Conservation (phyloP, 2,888 invertebrate species). For the Rhamphomyia laevipes region DNA sequence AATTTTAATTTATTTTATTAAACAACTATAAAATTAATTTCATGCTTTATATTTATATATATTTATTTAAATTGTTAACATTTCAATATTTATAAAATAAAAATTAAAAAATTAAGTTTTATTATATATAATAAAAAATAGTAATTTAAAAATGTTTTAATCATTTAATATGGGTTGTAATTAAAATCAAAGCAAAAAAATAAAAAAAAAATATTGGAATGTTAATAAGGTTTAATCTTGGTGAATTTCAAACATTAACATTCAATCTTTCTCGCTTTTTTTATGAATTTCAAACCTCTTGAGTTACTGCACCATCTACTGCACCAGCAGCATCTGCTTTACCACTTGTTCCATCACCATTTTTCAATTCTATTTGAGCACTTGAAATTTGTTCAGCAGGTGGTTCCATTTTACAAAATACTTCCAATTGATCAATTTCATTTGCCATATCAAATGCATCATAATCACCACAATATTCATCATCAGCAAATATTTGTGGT, state of each 20-base stretch:
- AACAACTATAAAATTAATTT: too few species aligned
- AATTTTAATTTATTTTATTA: too few species aligned
- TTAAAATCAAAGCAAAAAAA: background rate
- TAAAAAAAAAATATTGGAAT: background rate
- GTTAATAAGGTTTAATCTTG: background rate
- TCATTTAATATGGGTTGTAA: background rate
- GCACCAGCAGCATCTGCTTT: slow-evolving; percentile 34
- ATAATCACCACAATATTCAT: slow-evolving; percentile 80
- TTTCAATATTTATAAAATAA: too few species aligned
- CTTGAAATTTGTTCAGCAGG: slow-evolving; percentile 41
- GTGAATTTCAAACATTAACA: background rate
- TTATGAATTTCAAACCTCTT: slow-evolving; percentile 21
- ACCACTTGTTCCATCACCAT: slow-evolving; percentile 26
- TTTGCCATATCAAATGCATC: slow-evolving; percentile 85
- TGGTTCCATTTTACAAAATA: slow-evolving; percentile 64
- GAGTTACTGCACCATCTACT: slow-evolving; percentile 23
- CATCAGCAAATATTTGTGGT: slow-evolving; percentile 90
- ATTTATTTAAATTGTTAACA: too few species aligned
- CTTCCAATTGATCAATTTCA: slow-evolving; percentile 80
- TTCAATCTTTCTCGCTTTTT: background rate
- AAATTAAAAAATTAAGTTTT: background rate
- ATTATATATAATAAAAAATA: background rate
- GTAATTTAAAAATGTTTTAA: background rate
- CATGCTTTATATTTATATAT: too few species aligned
- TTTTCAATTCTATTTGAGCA: slow-evolving; percentile 38